A percentile compares a stretch with the other conserved stretches of the same genome.
These are phyloP conservation scores for Phaonia tiefii DNA, from an alignment of 2,888 invertebrate genomes.

Conservation along the genomic window DNA sequence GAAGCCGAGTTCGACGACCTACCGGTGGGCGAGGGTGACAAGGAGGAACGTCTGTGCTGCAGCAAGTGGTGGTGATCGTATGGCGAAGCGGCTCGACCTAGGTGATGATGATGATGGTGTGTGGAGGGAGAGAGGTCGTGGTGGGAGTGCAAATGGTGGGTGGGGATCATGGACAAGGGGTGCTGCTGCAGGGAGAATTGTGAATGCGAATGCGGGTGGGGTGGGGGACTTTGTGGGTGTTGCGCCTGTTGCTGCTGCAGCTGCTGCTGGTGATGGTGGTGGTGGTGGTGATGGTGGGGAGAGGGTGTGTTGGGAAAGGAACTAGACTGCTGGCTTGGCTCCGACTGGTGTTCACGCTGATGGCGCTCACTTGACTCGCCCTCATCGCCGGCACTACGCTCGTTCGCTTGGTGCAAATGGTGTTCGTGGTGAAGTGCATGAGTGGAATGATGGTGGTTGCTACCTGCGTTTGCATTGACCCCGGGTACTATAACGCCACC, in stretches of 20 bases:
- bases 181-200: slow-evolving; percentile 75
- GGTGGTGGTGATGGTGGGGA: slow-evolving; percentile 62
- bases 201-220: slow-evolving; percentile 69
- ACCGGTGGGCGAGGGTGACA: slow-evolving; percentile 75
- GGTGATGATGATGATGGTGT: slow-evolving; percentile 73
- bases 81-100: slow-evolving; percentile 75
- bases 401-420: slow-evolving; percentile 70
- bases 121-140: slow-evolving; percentile 71
- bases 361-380: slow-evolving; percentile 70
- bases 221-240: slow-evolving; percentile 68
- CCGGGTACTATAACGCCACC: slow-evolving; percentile 81
- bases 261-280: slow-evolving; percentile 66
- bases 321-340: slow-evolving; percentile 70
- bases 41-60: slow-evolving; percentile 78
- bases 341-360: slow-evolving; percentile 70
- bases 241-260: slow-evolving; percentile 68
- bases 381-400: slow-evolving; percentile 69
- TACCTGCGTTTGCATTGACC: slow-evolving; percentile 78
- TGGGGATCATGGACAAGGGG: slow-evolving; percentile 73
- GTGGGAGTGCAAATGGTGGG: slow-evolving; percentile 74
- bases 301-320: slow-evolving; percentile 68
- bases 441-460: slow-evolving; percentile 75
- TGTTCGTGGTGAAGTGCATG: slow-evolving; percentile 73
- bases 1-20: slow-evolving; percentile 69
- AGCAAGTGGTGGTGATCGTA: slow-evolving; percentile 76